Percentiles rank a stretch among this genome's conserved stretches.
Evolutionary conservation across 2,113 vertebrate genomes (phyloP).

Genomic region (Ceyx melanurus): DNA sequence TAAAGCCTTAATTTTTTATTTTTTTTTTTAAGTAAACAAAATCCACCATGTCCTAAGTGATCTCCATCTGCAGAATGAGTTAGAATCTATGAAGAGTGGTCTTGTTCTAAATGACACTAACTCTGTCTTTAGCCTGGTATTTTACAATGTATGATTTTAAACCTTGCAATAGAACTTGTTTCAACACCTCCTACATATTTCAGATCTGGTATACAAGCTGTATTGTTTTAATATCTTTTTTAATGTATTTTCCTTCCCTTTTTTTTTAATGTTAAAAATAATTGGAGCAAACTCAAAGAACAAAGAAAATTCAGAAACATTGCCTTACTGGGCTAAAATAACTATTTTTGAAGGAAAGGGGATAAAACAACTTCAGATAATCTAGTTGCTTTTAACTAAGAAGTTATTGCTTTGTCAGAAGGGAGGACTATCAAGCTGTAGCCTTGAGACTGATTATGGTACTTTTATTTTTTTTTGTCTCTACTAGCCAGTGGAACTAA

Average conservation of each 20-base stretch:
- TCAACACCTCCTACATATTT: background rate
- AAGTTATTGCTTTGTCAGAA: background rate
- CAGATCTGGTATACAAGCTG: background rate
- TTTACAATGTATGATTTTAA: background rate
- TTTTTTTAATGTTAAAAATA: background rate
- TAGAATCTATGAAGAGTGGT: background rate
- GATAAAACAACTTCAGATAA: background rate
- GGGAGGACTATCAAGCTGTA: background rate
- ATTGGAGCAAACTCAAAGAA: background rate
- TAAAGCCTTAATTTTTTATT: slow-evolving; percentile 1
- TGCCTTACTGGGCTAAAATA: background rate
- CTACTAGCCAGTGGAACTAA: background rate
- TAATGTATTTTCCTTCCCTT: background rate
- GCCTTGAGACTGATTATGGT: background rate
- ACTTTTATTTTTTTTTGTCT: background rate
- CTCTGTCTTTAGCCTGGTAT: background rate
- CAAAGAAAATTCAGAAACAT: background rate
- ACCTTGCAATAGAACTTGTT: background rate
- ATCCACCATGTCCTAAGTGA: background rate
- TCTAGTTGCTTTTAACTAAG: background rate
- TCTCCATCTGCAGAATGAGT: background rate
- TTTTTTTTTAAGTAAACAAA: slow-evolving; percentile 20
- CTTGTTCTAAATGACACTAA: background rate
- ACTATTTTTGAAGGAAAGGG: background rate
- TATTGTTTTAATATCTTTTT: background rate